Conservation (phyloP, 2,113 vertebrate species). For the Anthoscopus minutus region DNA sequence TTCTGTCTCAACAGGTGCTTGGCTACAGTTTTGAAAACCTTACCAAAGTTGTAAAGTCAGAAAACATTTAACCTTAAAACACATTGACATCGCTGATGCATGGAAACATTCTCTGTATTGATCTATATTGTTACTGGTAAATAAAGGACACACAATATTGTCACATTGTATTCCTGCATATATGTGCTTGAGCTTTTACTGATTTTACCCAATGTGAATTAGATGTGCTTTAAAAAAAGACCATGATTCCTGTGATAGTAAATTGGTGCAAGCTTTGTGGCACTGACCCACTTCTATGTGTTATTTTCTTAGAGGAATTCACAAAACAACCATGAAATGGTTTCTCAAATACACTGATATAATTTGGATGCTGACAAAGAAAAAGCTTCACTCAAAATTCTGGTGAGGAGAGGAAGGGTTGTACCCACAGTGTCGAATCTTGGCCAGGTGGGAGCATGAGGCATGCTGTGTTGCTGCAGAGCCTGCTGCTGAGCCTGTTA, state of each 20-base stretch:
- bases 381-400: not conserved
- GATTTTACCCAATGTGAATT: not conserved
- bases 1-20: not conserved
- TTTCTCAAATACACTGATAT: not conserved
- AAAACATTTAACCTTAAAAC: not conserved
- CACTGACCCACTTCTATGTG: not conserved
- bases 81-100: not conserved
- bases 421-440: fast-evolving
- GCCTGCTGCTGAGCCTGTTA: not conserved
- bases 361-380: not conserved
- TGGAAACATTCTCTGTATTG: not conserved
- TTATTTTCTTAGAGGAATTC: not conserved
- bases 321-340: not conserved
- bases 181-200: not conserved
- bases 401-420: not conserved
- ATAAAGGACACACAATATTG: not conserved
- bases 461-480: not conserved
- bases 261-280: not conserved
- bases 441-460: fast-evolving
- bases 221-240: not conserved
- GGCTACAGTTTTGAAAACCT: not conserved
- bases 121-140: not conserved
- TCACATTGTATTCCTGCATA: not conserved
- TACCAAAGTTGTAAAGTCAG: not conserved
- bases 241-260: not conserved